Evolutionary conservation across 2,888 invertebrate species (phyloP), one percentile per base, ranked within the genome.

Genomic region (Polyploca ridens): DNA sequence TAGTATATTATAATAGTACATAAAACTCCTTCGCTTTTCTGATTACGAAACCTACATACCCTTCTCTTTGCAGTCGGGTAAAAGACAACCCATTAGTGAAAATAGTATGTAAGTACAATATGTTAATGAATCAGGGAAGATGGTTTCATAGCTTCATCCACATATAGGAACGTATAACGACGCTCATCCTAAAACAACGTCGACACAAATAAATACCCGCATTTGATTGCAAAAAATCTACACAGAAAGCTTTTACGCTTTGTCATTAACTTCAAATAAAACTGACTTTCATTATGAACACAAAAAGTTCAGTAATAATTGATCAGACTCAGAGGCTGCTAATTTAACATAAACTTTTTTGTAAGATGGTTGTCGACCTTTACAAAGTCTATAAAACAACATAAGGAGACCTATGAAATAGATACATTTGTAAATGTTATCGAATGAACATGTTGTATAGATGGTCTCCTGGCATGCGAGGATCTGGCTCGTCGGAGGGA

Each of bases 401-500:
- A 41, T 11, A 10, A 10, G 10, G 35, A 35, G 35, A 7, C 35
- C 35, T 8, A 35, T 38, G 10, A 38, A 38, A 1, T 3, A 38
- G 5, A 38, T 3, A 46, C 10, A 38, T 10, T 38, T 38, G 8
- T 7, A 13, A 1, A 41, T 41, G 7, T 54, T 19, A 19, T 16
- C 4, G 1, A 19, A n/a, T 49, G 14, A 54, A 16, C 54, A 54
- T 19, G 10, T 41, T 71, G 33, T 59, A 27, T 79, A 90, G 94
- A 83, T 94, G 94, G 94, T 94, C 94, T 65, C 94, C 94, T 64
- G 94, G 94, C 46, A 90, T 94, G 88, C 89, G 93, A 61, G 92
- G 91, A 1, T 92, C 93, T 54, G 91, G 92, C 62, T 91, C 91
- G 14, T 89, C 91, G 0, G 94, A 92, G 33, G 91, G 94, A 61